These are phyloP conservation scores for Sitobion miscanthi DNA, from an alignment of 1,140 invertebrate genomes.

Conservation along the genomic window DNA sequence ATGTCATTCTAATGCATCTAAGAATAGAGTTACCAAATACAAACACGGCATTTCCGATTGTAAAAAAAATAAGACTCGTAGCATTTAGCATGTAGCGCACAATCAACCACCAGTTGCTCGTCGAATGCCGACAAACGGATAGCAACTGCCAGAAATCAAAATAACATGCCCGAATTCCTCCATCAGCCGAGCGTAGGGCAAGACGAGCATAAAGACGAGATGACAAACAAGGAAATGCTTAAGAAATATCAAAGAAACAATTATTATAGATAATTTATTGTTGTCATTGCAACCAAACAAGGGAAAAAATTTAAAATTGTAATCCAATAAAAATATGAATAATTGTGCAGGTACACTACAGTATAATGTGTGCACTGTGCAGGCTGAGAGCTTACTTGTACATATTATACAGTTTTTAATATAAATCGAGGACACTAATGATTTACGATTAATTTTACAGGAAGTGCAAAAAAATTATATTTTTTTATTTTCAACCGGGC, in stretches of 20 bases:
- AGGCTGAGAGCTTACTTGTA: too few relatives aligned
- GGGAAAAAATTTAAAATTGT: not conserved
- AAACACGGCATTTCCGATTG: not conserved
- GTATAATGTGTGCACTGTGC: too few relatives aligned
- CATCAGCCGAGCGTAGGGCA: fast-evolving
- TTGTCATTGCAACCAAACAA: not conserved
- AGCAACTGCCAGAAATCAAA: not conserved
- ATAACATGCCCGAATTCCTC: not conserved
- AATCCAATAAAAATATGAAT: not conserved
- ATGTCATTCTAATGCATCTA: too few relatives aligned
- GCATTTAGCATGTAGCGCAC: not conserved
- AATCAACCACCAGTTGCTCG: not conserved
- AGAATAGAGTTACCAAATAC: not conserved
- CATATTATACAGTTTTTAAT: too few relatives aligned
- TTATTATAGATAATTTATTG: not conserved
- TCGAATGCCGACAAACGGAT: too few relatives aligned
- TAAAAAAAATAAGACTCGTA: not conserved
- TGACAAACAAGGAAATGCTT: not conserved
- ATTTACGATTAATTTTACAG: too few relatives aligned
- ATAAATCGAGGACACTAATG: too few relatives aligned
- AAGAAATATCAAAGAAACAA: not conserved
- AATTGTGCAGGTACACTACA: too few relatives aligned
- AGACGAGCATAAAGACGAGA: too few relatives aligned
- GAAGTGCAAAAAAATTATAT: too few relatives aligned
- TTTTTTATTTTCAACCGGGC: too few relatives aligned